Base-by-base conservation (phyloP, 1,140 invertebrate genomes). In the Drosophila virilis region DNA sequence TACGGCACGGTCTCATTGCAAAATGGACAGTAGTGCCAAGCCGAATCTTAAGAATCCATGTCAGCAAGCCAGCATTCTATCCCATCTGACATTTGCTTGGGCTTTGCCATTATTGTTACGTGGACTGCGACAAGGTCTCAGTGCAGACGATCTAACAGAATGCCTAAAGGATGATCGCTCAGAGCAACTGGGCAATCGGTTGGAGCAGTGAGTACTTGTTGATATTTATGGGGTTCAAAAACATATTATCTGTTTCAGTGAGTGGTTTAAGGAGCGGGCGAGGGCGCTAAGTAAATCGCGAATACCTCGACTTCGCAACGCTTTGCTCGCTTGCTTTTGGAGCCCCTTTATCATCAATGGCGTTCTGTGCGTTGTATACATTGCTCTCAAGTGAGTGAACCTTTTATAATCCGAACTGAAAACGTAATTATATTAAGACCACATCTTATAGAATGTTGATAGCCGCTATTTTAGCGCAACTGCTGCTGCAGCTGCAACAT, bases 181-280 rank as follows among this genome's bases (percentile, higher is more conserved):
- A 0, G 85, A 92, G 58, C 62, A 68, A 10, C 59, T 92, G 10
- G 91, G 92, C 0, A 80, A 93, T 76, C 80, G 78, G 7, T 74
- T 93, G 13, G 92, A 93, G 60, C 60, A 79, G 92, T 93, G 66
- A 80, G 80, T 91, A 42, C 46, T 1, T 8, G 2, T 7, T 35
- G 3, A 9, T 37, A 8, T n/a, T 38, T 28, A 10, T 1, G 8
- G 0, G 0, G 22, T 7, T 8, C 17, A 1, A 4, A 8, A 15
- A 38, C 40, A 1, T 6, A 8, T 48, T 32, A 1, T 33, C 0
- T 1, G 0, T 91, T 90, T 48, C 43, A 94, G 93, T 59, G 89
- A 93, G 71, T 94, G 93, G 93, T 76, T 86, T 4, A 82, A 88
- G 55, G 94, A 95, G 82, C 17, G 94, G 40, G 75, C 90, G 38